phyloP scores from a whole-genome alignment of 2,888 invertebrate species.

The Protonemura montana region DNA sequence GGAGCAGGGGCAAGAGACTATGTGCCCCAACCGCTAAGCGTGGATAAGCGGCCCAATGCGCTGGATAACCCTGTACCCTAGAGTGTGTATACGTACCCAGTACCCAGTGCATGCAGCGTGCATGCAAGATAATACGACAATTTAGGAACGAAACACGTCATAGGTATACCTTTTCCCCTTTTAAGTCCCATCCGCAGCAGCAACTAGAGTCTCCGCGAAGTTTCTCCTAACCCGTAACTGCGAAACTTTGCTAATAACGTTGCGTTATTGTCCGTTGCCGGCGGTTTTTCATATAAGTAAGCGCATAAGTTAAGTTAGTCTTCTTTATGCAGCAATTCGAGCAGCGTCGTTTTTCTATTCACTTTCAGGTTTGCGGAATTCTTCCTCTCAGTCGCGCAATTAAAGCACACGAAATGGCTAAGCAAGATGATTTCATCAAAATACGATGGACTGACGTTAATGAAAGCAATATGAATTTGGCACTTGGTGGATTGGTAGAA shows the following conservation, averaged over 20 bases:
- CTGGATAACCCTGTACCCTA: neutral
- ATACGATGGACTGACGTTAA: neutral
- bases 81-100: neutral
- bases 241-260: constrained; percentile 40
- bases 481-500: constrained; percentile 7
- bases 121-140: constrained; percentile 37
- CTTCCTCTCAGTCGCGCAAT: neutral
- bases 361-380: neutral
- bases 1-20: too few species aligned
- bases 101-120: neutral
- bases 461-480: constrained; percentile 12
- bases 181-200: constrained; percentile 37
- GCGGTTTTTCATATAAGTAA: constrained; percentile 37
- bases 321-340: constrained; percentile 17
- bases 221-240: constrained; percentile 33
- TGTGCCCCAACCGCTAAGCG: too few species aligned
- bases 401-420: neutral
- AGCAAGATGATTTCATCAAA: neutral
- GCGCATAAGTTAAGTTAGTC: neutral
- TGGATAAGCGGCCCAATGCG: too few species aligned
- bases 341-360: neutral
- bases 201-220: constrained; percentile 34
- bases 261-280: constrained; percentile 33
- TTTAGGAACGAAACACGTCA: constrained; percentile 42
- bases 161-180: constrained; percentile 36